phyloP scores from a whole-genome alignment of 2,888 invertebrate species.

The Acanthoscelides obtectus region DNA sequence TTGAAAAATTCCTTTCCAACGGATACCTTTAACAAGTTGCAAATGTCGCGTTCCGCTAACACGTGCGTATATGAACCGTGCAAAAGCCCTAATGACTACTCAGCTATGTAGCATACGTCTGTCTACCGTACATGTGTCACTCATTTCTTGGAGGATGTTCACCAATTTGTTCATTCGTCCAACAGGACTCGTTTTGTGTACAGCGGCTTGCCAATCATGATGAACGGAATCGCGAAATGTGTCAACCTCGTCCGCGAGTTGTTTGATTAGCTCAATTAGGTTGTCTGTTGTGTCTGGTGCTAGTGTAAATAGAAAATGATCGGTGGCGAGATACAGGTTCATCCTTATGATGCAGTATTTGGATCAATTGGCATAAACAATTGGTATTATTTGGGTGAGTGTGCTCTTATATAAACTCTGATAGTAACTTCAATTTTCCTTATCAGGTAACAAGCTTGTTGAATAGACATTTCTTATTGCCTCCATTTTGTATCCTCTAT shows the following conservation, averaged over 20 bases:
- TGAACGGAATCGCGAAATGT: background rate
- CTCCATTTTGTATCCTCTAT: too few species aligned
- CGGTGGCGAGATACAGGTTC: background rate
- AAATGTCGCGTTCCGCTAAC: slow-evolving; percentile 44
- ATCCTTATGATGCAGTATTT: background rate
- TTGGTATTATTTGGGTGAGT: background rate
- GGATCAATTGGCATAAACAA: background rate
- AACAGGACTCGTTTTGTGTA: slow-evolving; percentile 25
- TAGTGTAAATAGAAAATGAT: background rate
- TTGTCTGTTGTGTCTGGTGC: background rate
- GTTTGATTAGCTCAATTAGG: background rate
- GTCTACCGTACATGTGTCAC: slow-evolving; percentile 43
- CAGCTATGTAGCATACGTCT: slow-evolving; percentile 24
- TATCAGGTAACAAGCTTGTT: too few species aligned
- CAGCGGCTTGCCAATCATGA: background rate
- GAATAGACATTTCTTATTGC: too few species aligned
- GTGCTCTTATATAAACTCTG: too few species aligned
- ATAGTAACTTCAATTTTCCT: too few species aligned
- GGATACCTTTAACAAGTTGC: slow-evolving; percentile 40
- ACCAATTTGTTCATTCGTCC: slow-evolving; percentile 35
- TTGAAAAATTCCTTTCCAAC: background rate
- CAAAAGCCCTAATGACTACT: slow-evolving; percentile 39
- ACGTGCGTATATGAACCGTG: slow-evolving; percentile 46
- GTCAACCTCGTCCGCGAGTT: background rate
- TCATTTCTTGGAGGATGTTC: slow-evolving; percentile 40